phyloP scores from a whole-genome alignment of 2,797 vertebrate species.

The Aphelocoma californica region DNA sequence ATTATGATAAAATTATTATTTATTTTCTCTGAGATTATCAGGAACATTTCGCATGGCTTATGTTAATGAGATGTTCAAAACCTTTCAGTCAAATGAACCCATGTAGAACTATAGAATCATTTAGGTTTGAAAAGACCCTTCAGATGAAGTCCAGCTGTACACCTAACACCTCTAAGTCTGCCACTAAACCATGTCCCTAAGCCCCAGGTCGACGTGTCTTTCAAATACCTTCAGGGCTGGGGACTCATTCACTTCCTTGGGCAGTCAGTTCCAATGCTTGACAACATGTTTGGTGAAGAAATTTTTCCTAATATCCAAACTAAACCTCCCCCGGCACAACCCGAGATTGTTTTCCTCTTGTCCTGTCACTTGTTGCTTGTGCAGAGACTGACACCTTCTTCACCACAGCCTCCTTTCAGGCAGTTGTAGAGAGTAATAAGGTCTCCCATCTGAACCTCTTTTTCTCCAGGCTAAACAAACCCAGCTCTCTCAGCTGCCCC shows the following conservation, averaged over 20 bases:
- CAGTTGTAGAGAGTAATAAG: neutral
- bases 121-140: neutral
- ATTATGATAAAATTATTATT: neutral
- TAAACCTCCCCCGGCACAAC: neutral
- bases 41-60: neutral
- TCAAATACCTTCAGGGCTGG: neutral
- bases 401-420: neutral
- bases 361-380: neutral
- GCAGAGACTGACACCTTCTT: neutral
- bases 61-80: neutral
- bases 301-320: neutral
- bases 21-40: neutral
- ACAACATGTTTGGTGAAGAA: neutral
- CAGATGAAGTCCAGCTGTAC: neutral
- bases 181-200: neutral
- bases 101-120: neutral
- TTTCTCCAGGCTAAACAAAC: neutral
- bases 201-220: rapidly evolving
- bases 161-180: neutral
- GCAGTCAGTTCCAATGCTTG: neutral
- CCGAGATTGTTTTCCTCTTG: neutral
- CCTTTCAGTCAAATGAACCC: neutral
- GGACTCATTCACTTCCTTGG: neutral
- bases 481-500: neutral
- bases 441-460: neutral